Conservation (phyloP, 64 coral and sea anemone genomes). For the Astreopora myriophthalma region DNA sequence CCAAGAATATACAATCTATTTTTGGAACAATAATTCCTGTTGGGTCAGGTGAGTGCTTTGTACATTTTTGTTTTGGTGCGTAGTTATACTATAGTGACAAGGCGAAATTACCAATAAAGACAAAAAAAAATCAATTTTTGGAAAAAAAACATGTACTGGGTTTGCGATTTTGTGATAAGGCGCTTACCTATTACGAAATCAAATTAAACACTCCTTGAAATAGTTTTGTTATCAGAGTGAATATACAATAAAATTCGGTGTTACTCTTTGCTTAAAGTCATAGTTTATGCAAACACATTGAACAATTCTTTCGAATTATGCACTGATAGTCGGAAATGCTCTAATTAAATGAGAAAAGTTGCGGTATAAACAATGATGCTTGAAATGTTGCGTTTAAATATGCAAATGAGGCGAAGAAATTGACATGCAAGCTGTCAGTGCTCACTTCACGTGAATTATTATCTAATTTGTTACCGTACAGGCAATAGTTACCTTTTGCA, state of each 20-base stretch:
- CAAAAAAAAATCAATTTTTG: neutral
- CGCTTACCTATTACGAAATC: neutral
- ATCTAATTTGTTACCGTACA: too few relatives aligned
- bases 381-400: too few relatives aligned
- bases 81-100: neutral
- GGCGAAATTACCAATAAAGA: neutral
- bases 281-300: neutral
- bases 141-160: neutral
- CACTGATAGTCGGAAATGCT: too few relatives aligned
- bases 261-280: neutral
- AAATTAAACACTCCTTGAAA: neutral
- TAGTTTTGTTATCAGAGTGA: neutral
- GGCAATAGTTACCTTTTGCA: too few relatives aligned
- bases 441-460: too few relatives aligned
- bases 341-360: too few relatives aligned
- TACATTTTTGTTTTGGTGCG: neutral
- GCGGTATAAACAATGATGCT: too few relatives aligned
- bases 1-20: conserved; percentile 19
- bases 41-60: conserved; percentile 14
- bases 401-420: too few relatives aligned
- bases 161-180: neutral
- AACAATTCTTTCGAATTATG: neutral
- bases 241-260: neutral
- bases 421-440: too few relatives aligned
- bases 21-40: neutral